phyloP scores from a whole-genome alignment of 2,113 vertebrate species.

The Tympanuchus pallidicinctus region DNA sequence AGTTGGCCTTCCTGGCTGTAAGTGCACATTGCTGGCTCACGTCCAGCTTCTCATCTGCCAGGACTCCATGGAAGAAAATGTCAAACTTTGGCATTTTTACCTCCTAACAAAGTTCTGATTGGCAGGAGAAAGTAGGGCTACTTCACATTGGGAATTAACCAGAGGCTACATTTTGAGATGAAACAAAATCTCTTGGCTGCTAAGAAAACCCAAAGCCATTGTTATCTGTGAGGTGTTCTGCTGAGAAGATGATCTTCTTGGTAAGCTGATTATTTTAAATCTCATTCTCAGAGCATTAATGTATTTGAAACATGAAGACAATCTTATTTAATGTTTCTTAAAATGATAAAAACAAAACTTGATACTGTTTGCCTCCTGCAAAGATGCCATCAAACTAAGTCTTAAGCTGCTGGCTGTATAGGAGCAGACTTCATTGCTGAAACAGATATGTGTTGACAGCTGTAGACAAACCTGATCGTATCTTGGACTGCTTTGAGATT shows the following conservation, averaged over 20 bases:
- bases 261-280: slow-evolving; percentile 36
- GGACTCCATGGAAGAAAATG: not conserved
- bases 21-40: no score
- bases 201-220: not conserved
- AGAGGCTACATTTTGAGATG: not conserved
- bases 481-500: not conserved
- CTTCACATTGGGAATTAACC: not conserved
- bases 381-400: not conserved
- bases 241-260: not conserved
- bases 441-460: not conserved
- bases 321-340: slow-evolving; percentile 21
- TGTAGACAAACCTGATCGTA: not conserved
- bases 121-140: not conserved
- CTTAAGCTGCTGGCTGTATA: not conserved
- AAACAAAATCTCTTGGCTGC: not conserved
- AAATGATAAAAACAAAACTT: not conserved
- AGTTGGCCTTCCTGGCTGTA: no score
- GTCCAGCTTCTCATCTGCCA: no score
- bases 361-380: not conserved
- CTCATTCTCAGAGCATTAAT: slow-evolving; percentile 1
- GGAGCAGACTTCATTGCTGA: not conserved
- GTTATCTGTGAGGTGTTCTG: not conserved
- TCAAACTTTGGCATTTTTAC: not conserved
- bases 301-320: slow-evolving; percentile 7
- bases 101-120: not conserved